Evolutionary conservation across 2,888 invertebrate genomes (phyloP).

Genomic region (Diloba caeruleocephala): DNA sequence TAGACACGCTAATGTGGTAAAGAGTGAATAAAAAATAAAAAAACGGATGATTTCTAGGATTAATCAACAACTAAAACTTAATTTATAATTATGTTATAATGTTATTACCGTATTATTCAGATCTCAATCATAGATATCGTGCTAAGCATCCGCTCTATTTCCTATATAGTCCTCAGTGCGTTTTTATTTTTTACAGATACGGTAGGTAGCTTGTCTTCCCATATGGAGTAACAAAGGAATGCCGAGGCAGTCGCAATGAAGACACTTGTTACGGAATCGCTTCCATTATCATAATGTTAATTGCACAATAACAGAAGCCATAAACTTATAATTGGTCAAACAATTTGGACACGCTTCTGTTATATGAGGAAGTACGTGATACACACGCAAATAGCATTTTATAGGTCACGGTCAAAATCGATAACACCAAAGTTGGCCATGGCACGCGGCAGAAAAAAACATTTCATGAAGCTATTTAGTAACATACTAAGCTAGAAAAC

Average conservation of each 20-base stretch:
- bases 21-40: no score
- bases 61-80: no score
- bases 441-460: constrained; percentile 30
- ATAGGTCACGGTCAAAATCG: constrained; percentile 72
- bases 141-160: neutral
- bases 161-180: neutral
- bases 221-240: constrained; percentile 34
- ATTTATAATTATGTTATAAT: no score
- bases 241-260: constrained; percentile 36
- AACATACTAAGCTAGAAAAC: constrained; percentile 1
- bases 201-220: constrained; percentile 9
- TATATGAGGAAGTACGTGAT: constrained; percentile 39
- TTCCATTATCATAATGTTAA: constrained; percentile 20
- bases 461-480: constrained; percentile 31
- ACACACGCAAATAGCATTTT: constrained; percentile 50
- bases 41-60: no score
- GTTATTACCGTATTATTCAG: no score
- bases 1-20: no score
- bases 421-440: constrained; percentile 51
- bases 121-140: neutral
- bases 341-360: constrained; percentile 27
- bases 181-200: no score
- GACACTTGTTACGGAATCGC: constrained; percentile 35
- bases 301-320: constrained; percentile 32
- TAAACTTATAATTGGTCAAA: constrained; percentile 23